Evolutionary conservation across 2,113 vertebrate species (phyloP), one percentile per base, ranked within the genome.

Genomic region (Coracopsis vasa): DNA sequence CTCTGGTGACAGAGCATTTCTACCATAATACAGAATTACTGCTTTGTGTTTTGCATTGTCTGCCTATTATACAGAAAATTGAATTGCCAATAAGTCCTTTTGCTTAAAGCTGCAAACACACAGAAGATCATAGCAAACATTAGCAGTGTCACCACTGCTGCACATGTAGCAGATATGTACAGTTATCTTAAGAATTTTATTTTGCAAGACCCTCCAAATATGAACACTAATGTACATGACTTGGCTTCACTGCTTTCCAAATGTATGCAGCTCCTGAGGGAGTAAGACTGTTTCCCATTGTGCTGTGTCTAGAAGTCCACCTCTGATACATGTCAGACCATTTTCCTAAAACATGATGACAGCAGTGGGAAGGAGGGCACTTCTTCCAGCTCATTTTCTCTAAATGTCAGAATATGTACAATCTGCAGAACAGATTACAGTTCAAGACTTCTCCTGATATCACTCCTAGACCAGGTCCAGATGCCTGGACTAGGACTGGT

Each of bases 1-100:
- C 45, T 97, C 72, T 90, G 41, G 41, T 96, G 88, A 96, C 94
- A 97, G 84, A 97, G 67, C 58, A 88, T 92, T 97, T 94, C 91
- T 87, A 71, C 44, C 80, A 95, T 77, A 95, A 92, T 54, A 94
- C 45, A 75, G 82, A 93, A 94, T 93, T 93, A 90, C 75, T 97
- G 74, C 42, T 96, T 79, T 80, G 45, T 90, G 67, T 87, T 98
- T 97, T 97, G 74, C 86, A 78, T 84, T 91, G 85, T 80, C 82
- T 96, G 72, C 41, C 70, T 94, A 75, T 96, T 96, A 94, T 41
- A 71, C 31, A 90, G 82, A 94, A 97, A 97, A 94, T 5, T 0
- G 13, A 97, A 98, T 89, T 95, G 88, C 65, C 90, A 74, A 44
- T 70, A 90, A 13, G 47, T 91, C 73, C 61, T 96, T 96, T 88